Percentiles rank a stretch among this genome's conserved stretches.
phyloP scores from a whole-genome alignment of 2,113 vertebrate genomes.

The Uria aalge region DNA sequence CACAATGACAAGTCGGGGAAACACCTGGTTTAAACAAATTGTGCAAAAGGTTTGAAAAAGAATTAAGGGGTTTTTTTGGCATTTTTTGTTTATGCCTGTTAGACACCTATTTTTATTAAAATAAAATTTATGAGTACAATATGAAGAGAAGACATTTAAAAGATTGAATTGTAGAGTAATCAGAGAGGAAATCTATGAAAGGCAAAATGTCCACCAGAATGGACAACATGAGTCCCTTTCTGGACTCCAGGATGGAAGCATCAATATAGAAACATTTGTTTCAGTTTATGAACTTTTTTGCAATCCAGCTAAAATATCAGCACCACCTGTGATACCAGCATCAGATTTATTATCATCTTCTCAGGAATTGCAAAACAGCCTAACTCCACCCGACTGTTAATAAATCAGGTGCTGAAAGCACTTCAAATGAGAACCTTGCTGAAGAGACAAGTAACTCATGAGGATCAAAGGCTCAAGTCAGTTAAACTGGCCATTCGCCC shows the following conservation, averaged over 20 bases:
- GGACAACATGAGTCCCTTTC: background rate
- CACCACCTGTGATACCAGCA: conserved; percentile 59
- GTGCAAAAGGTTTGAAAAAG: conserved; percentile 46
- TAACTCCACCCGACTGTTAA: conserved; percentile 31
- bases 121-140: conserved; percentile 72
- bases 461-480: conserved; percentile 28
- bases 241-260: background rate
- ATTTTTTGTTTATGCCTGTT: conserved; percentile 57
- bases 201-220: conserved; percentile 30
- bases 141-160: conserved; percentile 37
- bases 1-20: conserved; percentile 37
- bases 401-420: conserved; percentile 69
- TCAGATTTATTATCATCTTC: conserved; percentile 68
- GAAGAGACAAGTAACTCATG: conserved; percentile 9
- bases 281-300: conserved; percentile 40
- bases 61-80: background rate
- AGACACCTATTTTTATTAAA: conserved; percentile 73
- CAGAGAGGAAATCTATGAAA: conserved; percentile 36
- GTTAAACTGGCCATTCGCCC: conserved; percentile 16
- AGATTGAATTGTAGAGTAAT: conserved; percentile 21
- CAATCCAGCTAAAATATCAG: conserved; percentile 38
- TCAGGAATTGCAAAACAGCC: conserved; percentile 31
- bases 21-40: conserved; percentile 68
- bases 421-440: conserved; percentile 44
- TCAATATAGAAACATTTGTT: conserved; percentile 51